phyloP scores from a whole-genome alignment of 2,113 vertebrate genomes.

The Chaetodon trifascialis region DNA sequence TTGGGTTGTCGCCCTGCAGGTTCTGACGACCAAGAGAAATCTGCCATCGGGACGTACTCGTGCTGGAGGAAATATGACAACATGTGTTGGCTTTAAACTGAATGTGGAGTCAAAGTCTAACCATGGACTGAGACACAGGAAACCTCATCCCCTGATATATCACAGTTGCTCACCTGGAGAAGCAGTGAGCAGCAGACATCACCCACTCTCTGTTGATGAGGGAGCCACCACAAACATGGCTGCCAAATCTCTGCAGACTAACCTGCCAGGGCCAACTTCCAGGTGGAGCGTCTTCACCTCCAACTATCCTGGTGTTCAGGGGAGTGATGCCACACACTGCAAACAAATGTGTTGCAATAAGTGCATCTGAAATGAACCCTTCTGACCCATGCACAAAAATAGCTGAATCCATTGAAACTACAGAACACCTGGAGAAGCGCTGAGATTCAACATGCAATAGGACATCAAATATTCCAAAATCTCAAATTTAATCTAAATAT shows the following conservation, averaged over 20 bases:
- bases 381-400: too few relatives aligned
- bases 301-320: slow-evolving; percentile 74
- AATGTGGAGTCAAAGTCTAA: neutral
- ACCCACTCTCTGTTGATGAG: slow-evolving; percentile 82
- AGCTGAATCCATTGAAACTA: too few relatives aligned
- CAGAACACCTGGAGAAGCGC: too few relatives aligned
- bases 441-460: too few relatives aligned
- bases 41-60: accelerated
- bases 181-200: slow-evolving; percentile 83
- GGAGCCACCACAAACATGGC: slow-evolving; percentile 80
- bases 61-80: neutral
- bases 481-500: too few relatives aligned
- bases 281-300: slow-evolving; percentile 67
- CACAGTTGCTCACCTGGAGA: neutral
- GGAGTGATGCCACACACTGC: slow-evolving; percentile 77
- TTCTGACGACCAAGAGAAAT: slow-evolving; percentile 59
- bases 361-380: too few relatives aligned
- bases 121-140: neutral
- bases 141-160: neutral
- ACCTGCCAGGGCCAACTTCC: slow-evolving; percentile 83
- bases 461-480: too few relatives aligned
- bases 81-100: neutral
- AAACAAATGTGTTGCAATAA: slow-evolving; percentile 1
- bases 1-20: slow-evolving; percentile 40
- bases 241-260: slow-evolving; percentile 61